Conservation (phyloP, 2,113 vertebrate genomes). For the Candoia aspera region DNA sequence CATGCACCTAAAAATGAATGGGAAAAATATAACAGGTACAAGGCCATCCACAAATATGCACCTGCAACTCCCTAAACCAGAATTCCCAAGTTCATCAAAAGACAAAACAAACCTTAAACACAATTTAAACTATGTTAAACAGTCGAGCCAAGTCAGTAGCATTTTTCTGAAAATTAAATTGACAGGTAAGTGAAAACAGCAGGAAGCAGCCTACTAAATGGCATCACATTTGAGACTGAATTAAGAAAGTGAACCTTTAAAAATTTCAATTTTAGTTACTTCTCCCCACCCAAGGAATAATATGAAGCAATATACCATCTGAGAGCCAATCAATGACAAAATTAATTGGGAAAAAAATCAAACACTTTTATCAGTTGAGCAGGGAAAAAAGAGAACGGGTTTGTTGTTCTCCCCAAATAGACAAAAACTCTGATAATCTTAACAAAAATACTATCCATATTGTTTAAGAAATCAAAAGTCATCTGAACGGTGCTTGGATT, state of each 20-base stretch:
- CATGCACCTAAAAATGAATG: neutral
- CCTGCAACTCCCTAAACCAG: neutral
- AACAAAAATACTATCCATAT: neutral
- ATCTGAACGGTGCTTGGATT: neutral
- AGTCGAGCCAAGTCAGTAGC: neutral
- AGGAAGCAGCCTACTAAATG: neutral
- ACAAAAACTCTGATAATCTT: neutral
- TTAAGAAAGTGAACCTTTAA: neutral
- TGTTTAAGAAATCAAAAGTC: neutral
- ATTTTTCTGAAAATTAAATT: neutral
- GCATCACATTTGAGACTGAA: neutral
- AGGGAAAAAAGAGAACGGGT: too few species aligned
- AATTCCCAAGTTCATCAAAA: constrained; percentile 1
- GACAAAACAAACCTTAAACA: constrained; percentile 4
- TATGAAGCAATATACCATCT: neutral
- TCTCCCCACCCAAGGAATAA: neutral
- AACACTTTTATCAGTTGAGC: neutral
- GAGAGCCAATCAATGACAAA: neutral
- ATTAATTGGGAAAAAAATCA: neutral
- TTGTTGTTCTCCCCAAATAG: neutral
- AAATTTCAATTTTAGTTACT: neutral
- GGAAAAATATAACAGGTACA: neutral
- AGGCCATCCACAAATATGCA: neutral
- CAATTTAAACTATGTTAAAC: neutral
- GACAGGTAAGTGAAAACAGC: neutral